Base-by-base conservation (phyloP, 2,113 vertebrate species). In the Zootoca vivipara region DNA sequence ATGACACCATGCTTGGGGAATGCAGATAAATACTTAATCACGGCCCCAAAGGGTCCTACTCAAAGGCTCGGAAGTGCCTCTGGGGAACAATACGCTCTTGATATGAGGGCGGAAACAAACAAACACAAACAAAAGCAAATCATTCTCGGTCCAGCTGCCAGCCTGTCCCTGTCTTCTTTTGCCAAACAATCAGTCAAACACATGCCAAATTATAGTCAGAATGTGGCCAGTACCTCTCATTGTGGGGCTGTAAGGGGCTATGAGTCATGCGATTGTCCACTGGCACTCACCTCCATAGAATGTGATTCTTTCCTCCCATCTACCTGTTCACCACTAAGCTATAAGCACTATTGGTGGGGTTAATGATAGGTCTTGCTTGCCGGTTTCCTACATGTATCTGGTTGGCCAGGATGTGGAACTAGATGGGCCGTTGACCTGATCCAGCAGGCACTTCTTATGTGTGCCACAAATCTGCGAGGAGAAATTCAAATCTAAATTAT, bases 1-100 rank as follows among this genome's bases (percentile, higher is more conserved):
- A 73, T 0, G 0, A 79, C 0, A 0, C 77, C 78, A 42, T 65
- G 75, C 58, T 26, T 84, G 46, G 35, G 42, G 69, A 92, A 94
- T 79, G 83, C 85, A 89, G 69, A 94, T 91, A 85, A 91, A 82
- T 28, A 64, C 74, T 62, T 12, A 85, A 80, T 56, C 30, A 2
- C 33, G n/a, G 78, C 78, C 89, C 89, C 74, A 91, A 82, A 70
- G 33, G n/a, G 0, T 2, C 33, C 64, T 20, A 3, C 35, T 74
- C 33, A 12, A 92, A 85, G 20, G 24, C 52, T 80, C 2, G 73
- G 0, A 0, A 88, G 78, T 65, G 83, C 22, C 18, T 5, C 74
- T 42, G 84, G 83, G 75, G 42, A 84, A 67, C 85, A 83, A 38
- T 74, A 85, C 46, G 26, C 35, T 85, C 72, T 87, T n/a, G 83